Evolutionary conservation across 2,797 vertebrate species (phyloP).

Genomic region (Anableps anableps): DNA sequence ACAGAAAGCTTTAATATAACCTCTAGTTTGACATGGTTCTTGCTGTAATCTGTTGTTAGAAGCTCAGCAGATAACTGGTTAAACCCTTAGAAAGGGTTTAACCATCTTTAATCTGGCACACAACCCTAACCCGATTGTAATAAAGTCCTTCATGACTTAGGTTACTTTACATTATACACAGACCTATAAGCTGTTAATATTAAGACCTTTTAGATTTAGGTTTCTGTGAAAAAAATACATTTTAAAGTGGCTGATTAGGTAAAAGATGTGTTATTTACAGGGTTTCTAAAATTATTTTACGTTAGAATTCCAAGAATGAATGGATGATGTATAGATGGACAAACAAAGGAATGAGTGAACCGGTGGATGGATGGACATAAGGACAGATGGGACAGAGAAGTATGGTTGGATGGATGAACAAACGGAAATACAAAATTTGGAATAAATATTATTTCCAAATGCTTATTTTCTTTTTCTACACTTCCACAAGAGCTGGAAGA

Average conservation of each 20-base stretch:
- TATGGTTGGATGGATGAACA: not conserved
- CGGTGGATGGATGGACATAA: not conserved
- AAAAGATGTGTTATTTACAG: too few relatives aligned
- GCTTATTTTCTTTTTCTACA: not conserved
- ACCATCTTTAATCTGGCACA: not conserved
- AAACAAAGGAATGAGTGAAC: not conserved
- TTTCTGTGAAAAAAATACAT: too few relatives aligned
- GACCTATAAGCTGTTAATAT: not conserved
- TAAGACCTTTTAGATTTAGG: too few relatives aligned
- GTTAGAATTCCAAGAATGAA: not conserved
- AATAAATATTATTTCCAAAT: not conserved
- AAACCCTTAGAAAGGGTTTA: not conserved
- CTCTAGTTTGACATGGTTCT: slow-evolving; percentile 17
- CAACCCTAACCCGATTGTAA: not conserved
- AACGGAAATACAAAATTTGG: not conserved
- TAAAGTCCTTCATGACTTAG: too few relatives aligned
- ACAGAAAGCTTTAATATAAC: slow-evolving; percentile 20
- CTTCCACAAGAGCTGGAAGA: not conserved
- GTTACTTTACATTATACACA: not conserved
- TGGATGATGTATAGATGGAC: not conserved
- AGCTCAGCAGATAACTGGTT: not conserved
- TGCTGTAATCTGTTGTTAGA: slow-evolving; percentile 11
- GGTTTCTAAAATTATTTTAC: too few relatives aligned
- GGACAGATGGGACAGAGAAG: not conserved
- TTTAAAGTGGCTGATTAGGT: too few relatives aligned